Conservation (phyloP, 1,140 invertebrate species). For the Trichoplusia ni region DNA sequence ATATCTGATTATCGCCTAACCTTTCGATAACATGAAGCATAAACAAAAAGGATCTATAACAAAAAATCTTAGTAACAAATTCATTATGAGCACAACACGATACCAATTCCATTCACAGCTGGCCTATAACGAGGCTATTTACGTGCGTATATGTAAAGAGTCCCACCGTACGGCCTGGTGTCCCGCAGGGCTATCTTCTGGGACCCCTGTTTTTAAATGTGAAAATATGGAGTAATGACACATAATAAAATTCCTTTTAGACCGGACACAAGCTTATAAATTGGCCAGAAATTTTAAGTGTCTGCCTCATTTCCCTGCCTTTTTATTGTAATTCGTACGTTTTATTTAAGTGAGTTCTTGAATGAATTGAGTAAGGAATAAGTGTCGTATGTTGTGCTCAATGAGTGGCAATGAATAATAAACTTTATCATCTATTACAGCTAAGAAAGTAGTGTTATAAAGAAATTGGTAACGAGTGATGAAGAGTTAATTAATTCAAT, state of each 20-base stretch:
- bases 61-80: conserved; percentile 58
- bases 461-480: too few species aligned
- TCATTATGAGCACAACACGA: conserved; percentile 68
- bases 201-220: conserved; percentile 52
- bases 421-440: too few species aligned
- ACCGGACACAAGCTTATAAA: conserved; percentile 43
- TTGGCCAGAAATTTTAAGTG: conserved; percentile 42
- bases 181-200: conserved; percentile 55
- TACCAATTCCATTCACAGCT: conserved; percentile 75
- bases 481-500: too few species aligned
- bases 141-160: conserved; percentile 57
- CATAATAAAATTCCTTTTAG: conserved; percentile 67
- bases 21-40: conserved; percentile 18
- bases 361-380: not conserved
- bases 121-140: conserved; percentile 59
- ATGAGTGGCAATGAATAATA: conserved; percentile 7
- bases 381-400: not conserved
- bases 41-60: conserved; percentile 19
- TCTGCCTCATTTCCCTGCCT: conserved; percentile 25
- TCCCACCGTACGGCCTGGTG: conserved; percentile 37
- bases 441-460: too few species aligned
- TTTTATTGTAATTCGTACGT: conserved; percentile 42
- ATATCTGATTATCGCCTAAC: conserved; percentile 24
- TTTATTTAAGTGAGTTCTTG: conserved; percentile 11
- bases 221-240: conserved; percentile 72